These are phyloP conservation scores for Engystomops pustulosus DNA, from an alignment of 2,113 vertebrate species.

Conservation along the genomic window DNA sequence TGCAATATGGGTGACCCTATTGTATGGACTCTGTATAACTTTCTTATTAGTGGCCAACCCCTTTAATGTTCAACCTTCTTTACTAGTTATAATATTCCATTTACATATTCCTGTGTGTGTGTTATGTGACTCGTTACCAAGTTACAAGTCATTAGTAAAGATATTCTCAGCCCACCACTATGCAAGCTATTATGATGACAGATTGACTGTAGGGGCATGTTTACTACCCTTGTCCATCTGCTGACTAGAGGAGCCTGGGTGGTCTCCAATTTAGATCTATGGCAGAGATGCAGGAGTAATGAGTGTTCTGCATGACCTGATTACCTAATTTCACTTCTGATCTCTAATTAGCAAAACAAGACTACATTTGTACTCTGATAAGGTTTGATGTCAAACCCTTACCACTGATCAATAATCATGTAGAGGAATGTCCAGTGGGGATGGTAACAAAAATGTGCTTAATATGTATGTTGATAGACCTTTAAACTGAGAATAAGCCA, in stretches of 20 bases:
- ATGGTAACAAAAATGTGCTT: not conserved
- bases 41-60: no score
- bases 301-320: slow-evolving; percentile 28
- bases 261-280: slow-evolving; percentile 37
- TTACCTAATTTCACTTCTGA: slow-evolving; percentile 25
- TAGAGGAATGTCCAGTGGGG: not conserved
- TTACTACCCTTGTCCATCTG: slow-evolving; percentile 41
- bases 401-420: not conserved
- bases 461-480: not conserved
- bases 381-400: not conserved
- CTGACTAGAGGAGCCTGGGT: slow-evolving; percentile 38
- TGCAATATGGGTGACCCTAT: no score
- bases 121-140: slow-evolving; percentile 4
- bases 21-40: no score
- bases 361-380: not conserved
- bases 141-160: slow-evolving; percentile 30
- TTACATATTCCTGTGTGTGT: no score
- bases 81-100: no score
- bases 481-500: not conserved
- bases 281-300: slow-evolving; percentile 42
- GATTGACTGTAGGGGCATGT: slow-evolving; percentile 40
- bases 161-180: slow-evolving; percentile 14
- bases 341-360: slow-evolving; percentile 41
- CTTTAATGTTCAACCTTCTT: no score
- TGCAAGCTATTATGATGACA: slow-evolving; percentile 36